Evolutionary conservation across 2,113 vertebrate genomes (phyloP), one percentile per base, ranked within the genome.

Genomic region (Cyprinodon tularosa): DNA sequence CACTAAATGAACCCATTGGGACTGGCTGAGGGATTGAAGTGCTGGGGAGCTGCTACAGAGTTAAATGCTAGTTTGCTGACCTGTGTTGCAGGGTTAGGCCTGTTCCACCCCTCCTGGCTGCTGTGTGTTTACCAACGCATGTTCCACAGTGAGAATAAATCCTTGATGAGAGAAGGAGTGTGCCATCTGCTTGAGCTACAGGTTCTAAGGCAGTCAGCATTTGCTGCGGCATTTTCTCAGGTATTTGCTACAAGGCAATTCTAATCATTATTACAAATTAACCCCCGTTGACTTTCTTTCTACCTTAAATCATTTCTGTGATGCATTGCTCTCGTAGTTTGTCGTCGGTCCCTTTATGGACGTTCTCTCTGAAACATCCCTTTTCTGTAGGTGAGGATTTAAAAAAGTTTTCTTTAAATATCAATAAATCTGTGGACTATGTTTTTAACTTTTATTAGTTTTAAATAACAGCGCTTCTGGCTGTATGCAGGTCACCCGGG

Each of bases 81-180:
- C 7, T 11, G 50, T 59, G 12, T 50, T 13, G 66, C 85, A 95
- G 95, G 71, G 45, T 77, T 50, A 69, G 94, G 93, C 88, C 84
- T 96, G 40, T 91, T 98, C 69, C 96, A 98, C 65, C 95, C 96
- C 0, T 97, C 96, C 0, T 99, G 98, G 98, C 94, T 96, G 68
- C 85, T 96, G 78, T 98, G 97, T 88, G 92, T 98, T 75, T 98
- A 98, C 80, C 96, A 95, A 89, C 93, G 98, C 73, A 98, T 98
- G 96, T 97, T 99, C 91, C 96, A 97, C 81, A 98, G 97, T 74
- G 97, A 98, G 90, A 99, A 97, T 86, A 98, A 98, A 90, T 93
- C 95, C 3, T 38, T 98, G 69, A 95, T 94, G 76, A 96, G 92
- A 83, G 97, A 98, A 87, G 97, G 97, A 1, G 83, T 98, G 74